Conservation (phyloP, 2,113 vertebrate species). For the Quiscalus mexicanus region DNA sequence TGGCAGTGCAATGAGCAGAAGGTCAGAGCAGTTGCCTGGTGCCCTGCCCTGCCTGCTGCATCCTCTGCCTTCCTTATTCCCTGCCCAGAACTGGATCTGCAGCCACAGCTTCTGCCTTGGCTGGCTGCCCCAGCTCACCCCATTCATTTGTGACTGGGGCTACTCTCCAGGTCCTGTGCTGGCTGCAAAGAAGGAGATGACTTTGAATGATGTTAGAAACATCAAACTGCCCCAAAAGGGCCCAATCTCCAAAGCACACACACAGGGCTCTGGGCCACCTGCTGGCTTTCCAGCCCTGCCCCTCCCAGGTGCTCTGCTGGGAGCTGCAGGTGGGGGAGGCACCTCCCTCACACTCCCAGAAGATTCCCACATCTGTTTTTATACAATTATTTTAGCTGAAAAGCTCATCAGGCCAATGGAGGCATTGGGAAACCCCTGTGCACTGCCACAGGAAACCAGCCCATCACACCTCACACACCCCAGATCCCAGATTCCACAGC, state of each 20-base stretch:
- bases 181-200: background rate
- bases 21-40: background rate
- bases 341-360: background rate
- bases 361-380: background rate
- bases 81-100: background rate
- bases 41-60: background rate
- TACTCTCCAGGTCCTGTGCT: background rate
- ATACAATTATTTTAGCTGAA: background rate
- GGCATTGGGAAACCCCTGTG: background rate
- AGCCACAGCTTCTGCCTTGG: background rate
- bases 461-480: background rate
- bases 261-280: background rate
- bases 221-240: background rate
- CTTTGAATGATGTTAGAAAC: background rate
- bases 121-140: background rate
- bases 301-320: background rate
- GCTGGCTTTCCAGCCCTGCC: background rate
- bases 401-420: background rate
- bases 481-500: background rate
- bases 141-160: background rate
- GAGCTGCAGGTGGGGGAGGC: background rate
- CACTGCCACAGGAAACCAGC: background rate
- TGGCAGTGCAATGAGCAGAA: background rate
- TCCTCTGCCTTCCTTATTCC: background rate
- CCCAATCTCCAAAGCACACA: accelerated